These are phyloP conservation scores for Epinephelus fuscoguttatus DNA, from an alignment of 2,113 vertebrate genomes.

Conservation along the genomic window DNA sequence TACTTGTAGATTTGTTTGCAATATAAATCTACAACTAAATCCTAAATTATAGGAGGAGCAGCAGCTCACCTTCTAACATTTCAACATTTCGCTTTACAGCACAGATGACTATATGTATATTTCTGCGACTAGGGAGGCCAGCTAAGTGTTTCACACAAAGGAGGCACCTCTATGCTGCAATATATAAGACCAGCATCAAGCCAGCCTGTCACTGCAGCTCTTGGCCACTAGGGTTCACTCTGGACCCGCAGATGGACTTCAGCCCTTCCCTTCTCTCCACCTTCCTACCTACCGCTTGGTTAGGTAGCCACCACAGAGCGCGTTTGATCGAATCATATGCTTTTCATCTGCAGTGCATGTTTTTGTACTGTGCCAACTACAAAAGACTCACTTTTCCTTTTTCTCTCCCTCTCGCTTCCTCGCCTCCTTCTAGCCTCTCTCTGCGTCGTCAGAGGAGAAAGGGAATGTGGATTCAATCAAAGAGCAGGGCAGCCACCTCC, in stretches of 20 bases:
- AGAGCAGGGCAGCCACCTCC: slow-evolving; percentile 72
- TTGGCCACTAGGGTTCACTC: slow-evolving; percentile 80
- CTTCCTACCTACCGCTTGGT: slow-evolving; percentile 70
- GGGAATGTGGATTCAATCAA: slow-evolving; percentile 77
- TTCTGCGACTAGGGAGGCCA: not conserved
- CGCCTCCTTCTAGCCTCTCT: slow-evolving; percentile 45
- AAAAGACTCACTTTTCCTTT: slow-evolving; percentile 79
- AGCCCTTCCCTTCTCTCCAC: slow-evolving; percentile 34
- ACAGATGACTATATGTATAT: too few species aligned
- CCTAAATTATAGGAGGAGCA: not conserved
- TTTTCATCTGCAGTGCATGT: slow-evolving; percentile 86
- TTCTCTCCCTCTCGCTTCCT: slow-evolving; percentile 55
- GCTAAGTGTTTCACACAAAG: not conserved
- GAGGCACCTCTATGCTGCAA: slow-evolving; percentile 9
- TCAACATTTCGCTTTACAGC: too few species aligned
- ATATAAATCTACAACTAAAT: not conserved
- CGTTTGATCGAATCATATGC: slow-evolving; percentile 85
- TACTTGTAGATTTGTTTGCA: too few species aligned
- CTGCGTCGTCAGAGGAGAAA: slow-evolving; percentile 52
- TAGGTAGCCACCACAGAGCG: slow-evolving; percentile 81
- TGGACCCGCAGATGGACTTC: slow-evolving; percentile 50
- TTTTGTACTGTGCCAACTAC: slow-evolving; percentile 79
- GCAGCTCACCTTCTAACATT: not conserved
- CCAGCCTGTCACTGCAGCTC: slow-evolving; percentile 33
- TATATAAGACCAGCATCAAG: not conserved